Evolutionary conservation across 2,113 vertebrate species (phyloP).

Genomic region (Antigone vipio): DNA sequence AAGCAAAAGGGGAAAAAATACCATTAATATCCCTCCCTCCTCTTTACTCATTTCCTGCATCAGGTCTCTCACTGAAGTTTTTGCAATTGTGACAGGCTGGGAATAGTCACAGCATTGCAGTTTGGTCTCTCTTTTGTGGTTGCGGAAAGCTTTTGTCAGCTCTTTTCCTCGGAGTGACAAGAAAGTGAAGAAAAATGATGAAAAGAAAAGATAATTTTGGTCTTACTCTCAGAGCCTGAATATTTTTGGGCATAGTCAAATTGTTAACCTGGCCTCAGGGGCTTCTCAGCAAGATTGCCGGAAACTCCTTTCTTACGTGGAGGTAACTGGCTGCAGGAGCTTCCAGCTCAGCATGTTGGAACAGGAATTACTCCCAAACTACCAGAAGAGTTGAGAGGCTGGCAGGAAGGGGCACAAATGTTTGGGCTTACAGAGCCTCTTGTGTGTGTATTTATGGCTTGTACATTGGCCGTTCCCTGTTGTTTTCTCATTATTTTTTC

Average conservation of each 20-base stretch:
- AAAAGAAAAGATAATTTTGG: not conserved
- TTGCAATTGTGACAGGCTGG: not conserved
- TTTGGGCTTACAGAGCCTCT: not conserved
- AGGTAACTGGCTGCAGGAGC: conserved; percentile 19
- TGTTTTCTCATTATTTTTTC: conserved; percentile 62
- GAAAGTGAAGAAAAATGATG: not conserved
- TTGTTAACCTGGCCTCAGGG: conserved; percentile 38
- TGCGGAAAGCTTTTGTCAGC: not conserved
- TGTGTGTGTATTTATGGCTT: not conserved
- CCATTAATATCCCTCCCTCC: not conserved
- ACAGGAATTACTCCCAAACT: conserved; percentile 32
- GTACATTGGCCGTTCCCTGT: not conserved
- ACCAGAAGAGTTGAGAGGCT: not conserved
- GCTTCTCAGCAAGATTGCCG: conserved; percentile 41
- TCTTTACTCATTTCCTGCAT: not conserved
- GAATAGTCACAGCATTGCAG: not conserved
- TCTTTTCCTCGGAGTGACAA: not conserved
- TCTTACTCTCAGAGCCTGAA: not conserved
- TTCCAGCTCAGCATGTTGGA: conserved; percentile 55
- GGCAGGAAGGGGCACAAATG: conserved; percentile 32
- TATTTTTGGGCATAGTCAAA: conserved; percentile 20
- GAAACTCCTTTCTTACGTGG: conserved; percentile 8
- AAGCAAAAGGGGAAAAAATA: not conserved
- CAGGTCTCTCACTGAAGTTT: not conserved
- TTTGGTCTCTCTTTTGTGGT: not conserved